Percentiles rank a stretch among this genome's conserved stretches.
phyloP scores from a whole-genome alignment of 2,113 vertebrate species.

The Callionymus lyra region DNA sequence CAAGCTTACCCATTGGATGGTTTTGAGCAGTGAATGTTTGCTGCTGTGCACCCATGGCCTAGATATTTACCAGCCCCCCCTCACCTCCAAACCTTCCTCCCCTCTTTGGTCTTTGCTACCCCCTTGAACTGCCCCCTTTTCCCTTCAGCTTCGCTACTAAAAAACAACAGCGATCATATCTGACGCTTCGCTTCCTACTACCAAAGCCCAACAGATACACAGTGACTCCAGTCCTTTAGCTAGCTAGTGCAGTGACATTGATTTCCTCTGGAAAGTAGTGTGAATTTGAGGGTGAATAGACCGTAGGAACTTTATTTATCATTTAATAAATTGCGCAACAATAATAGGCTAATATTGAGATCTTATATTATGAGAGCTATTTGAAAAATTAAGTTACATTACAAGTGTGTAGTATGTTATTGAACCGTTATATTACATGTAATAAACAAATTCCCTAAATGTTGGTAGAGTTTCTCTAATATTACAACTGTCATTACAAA shows the following conservation, averaged over 20 bases:
- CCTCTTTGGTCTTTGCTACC: conserved; percentile 42
- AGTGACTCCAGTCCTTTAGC: conserved; percentile 27
- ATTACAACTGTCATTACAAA: no score
- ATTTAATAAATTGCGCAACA: no score
- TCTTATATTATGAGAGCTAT: no score
- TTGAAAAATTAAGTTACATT: no score
- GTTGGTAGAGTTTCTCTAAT: no score
- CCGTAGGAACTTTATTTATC: no score
- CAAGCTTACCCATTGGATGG: conserved; percentile 46
- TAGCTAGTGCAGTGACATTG: conserved; percentile 12
- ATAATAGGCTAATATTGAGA: no score
- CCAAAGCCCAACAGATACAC: conserved; percentile 41
- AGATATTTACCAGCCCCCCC: conserved; percentile 54
- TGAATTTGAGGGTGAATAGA: no score
- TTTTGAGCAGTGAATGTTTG: conserved; percentile 16
- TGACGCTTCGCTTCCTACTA: conserved; percentile 33
- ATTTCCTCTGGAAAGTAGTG: no score
- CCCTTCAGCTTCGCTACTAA: conserved; percentile 29
- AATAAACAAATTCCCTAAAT: no score
- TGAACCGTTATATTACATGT: no score
- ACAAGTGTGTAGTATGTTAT: no score
- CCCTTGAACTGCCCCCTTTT: conserved; percentile 28
- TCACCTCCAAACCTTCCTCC: conserved; percentile 17
- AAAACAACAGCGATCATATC: conserved; percentile 61
- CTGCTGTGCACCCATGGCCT: conserved; percentile 63